phyloP scores from a whole-genome alignment of 2,113 vertebrate species.

The Heloderma charlesbogerti region DNA sequence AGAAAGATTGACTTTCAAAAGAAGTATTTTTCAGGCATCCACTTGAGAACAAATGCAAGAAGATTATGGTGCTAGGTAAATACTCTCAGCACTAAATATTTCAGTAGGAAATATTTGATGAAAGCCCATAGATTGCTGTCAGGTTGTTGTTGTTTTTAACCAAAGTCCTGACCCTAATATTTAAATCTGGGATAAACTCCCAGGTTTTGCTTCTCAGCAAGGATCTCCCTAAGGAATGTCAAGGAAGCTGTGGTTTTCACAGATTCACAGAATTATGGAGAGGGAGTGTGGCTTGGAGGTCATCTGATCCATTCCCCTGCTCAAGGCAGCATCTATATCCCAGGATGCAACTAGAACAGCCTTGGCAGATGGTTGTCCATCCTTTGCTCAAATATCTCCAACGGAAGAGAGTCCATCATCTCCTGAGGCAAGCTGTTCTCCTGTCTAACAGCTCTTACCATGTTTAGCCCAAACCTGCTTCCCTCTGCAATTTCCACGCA shows the following conservation, averaged over 20 bases:
- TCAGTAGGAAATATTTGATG: neutral
- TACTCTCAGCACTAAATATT: neutral
- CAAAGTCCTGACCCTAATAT: neutral
- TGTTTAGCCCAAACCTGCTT: neutral
- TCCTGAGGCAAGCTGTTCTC: neutral
- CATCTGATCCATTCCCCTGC: neutral
- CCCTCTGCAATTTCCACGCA: neutral
- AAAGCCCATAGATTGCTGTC: neutral
- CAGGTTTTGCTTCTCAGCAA: neutral
- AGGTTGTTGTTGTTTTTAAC: neutral
- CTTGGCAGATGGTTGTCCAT: neutral
- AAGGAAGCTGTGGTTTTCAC: neutral
- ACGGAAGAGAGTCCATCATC: neutral
- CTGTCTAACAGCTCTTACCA: neutral
- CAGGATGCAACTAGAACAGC: neutral
- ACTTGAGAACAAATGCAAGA: conserved; percentile 12
- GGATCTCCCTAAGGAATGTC: neutral
- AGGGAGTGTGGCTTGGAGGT: neutral
- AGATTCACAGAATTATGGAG: neutral
- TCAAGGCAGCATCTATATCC: neutral
- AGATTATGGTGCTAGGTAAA: neutral
- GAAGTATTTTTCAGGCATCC: conserved; percentile 12
- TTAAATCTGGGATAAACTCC: neutral
- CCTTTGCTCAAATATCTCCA: neutral
- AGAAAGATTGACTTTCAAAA: neutral